A percentile compares a stretch with the other conserved stretches of the same genome.
These are phyloP conservation scores for Rhorus exstirpatorius DNA, from an alignment of 2,888 invertebrate species.

Conservation along the genomic window DNA sequence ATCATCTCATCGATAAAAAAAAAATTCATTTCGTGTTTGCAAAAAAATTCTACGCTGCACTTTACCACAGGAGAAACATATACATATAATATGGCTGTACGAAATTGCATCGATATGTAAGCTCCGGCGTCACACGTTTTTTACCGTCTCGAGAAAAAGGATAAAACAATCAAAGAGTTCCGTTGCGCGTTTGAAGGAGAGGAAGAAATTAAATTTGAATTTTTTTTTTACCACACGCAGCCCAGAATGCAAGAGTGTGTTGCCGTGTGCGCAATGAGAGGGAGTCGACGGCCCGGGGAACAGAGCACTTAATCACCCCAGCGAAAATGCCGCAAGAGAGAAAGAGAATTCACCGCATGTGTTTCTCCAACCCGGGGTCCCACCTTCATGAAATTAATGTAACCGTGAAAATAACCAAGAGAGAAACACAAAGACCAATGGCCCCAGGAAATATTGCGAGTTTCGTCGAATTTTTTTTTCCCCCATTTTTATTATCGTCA, in stretches of 20 bases:
- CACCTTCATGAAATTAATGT: conserved; percentile 80
- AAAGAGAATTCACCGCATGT: conserved; percentile 13
- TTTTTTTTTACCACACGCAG: conserved; percentile 5
- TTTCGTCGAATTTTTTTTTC: not conserved
- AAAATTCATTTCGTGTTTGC: conserved; percentile 42
- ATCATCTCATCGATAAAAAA: conserved; percentile 38
- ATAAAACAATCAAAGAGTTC: not conserved
- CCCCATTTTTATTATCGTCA: not conserved
- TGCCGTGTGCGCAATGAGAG: conserved; percentile 33
- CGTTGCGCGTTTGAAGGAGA: not conserved
- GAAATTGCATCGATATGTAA: conserved; percentile 28
- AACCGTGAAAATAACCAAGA: conserved; percentile 75
- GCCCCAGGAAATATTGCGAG: not conserved
- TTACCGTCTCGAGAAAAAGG: conserved; percentile 2
- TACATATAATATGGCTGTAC: not conserved
- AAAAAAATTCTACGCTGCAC: conserved; percentile 5
- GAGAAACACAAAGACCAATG: conserved; percentile 75
- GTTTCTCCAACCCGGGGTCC: conserved; percentile 65
- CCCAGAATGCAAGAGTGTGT: not conserved
- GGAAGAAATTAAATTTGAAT: conserved; percentile 14
- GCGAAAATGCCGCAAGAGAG: conserved; percentile 61
- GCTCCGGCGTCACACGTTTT: conserved; percentile 36
- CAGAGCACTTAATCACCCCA: conserved; percentile 58
- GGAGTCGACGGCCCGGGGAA: conserved; percentile 39
- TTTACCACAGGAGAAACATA: not conserved